Evolutionary conservation across 2,888 invertebrate species (phyloP).

Genomic region (Theodoxus fluviatilis): DNA sequence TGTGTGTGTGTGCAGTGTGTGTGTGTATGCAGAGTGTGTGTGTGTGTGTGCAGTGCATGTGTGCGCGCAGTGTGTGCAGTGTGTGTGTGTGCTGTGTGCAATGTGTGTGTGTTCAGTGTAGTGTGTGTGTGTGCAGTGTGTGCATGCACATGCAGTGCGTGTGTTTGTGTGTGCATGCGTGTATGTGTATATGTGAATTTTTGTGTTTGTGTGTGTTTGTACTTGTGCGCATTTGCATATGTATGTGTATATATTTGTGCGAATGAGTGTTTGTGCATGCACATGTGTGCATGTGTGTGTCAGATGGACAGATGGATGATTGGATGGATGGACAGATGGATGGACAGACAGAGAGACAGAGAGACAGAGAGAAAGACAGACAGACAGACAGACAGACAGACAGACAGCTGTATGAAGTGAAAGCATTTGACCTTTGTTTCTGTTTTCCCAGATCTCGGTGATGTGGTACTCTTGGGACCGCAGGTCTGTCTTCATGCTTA

Average conservation of each 20-base stretch:
- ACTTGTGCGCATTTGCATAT: no score
- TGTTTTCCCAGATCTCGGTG: no score
- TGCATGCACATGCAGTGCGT: background rate
- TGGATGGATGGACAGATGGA: background rate
- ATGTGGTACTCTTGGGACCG: no score
- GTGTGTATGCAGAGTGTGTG: background rate
- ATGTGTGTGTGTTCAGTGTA: background rate
- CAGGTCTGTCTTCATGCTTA: no score
- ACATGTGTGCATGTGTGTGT: background rate
- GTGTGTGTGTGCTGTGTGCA: background rate
- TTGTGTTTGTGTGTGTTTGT: no score
- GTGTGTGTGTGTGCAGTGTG: background rate
- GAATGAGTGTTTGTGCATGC: constrained; percentile 1
- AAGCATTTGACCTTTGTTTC: no score
- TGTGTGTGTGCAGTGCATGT: background rate
- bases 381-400: constrained; percentile 19
- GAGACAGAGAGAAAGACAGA: constrained; percentile 8
- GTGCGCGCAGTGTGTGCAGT: background rate
- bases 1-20: background rate
- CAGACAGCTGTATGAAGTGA: background rate
- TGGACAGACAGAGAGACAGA: background rate
- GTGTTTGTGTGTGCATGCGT: background rate
- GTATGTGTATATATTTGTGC: background rate
- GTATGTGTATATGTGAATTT: background rate
- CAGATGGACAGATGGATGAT: background rate